These are phyloP conservation scores for Drosophila pallidifrons DNA, from an alignment of 1,140 invertebrate species.

Conservation along the genomic window DNA sequence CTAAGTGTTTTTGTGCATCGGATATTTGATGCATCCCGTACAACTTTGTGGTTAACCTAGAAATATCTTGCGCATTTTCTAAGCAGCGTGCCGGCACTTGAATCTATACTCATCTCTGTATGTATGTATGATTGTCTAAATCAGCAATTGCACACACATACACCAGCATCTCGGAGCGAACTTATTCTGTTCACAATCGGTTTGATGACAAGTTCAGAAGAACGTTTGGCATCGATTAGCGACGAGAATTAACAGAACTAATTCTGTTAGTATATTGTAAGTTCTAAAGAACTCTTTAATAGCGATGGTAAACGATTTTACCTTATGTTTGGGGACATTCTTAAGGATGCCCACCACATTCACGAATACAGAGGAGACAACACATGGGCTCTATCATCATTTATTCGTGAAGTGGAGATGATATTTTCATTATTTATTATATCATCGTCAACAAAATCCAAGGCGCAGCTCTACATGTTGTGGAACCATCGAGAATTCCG, in stretches of 20 bases:
- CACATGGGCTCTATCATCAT: slow-evolving; percentile 39
- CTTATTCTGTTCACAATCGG: slow-evolving; percentile 8
- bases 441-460: too few relatives aligned
- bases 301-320: too few relatives aligned
- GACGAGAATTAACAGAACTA: too few relatives aligned
- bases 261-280: background rate
- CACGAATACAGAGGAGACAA: slow-evolving; percentile 33
- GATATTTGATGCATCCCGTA: too few relatives aligned
- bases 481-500: slow-evolving; percentile 30
- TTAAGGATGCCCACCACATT: too few relatives aligned
- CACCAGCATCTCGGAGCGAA: background rate
- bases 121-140: background rate
- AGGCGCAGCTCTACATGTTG: too few relatives aligned
- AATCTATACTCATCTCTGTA: background rate
- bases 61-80: too few relatives aligned
- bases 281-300: slow-evolving; percentile 21
- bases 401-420: slow-evolving; percentile 42
- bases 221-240: too few relatives aligned
- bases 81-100: background rate
- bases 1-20: too few relatives aligned
- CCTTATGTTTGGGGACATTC: too few relatives aligned
- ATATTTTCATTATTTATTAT: slow-evolving; percentile 22
- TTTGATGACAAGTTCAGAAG: too few relatives aligned
- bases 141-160: background rate
- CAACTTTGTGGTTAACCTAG: too few relatives aligned